Percentiles rank a stretch among this genome's conserved stretches.
These are phyloP conservation scores for Ursus arctos DNA, from an alignment of 2,113 vertebrate species.

Conservation along the genomic window DNA sequence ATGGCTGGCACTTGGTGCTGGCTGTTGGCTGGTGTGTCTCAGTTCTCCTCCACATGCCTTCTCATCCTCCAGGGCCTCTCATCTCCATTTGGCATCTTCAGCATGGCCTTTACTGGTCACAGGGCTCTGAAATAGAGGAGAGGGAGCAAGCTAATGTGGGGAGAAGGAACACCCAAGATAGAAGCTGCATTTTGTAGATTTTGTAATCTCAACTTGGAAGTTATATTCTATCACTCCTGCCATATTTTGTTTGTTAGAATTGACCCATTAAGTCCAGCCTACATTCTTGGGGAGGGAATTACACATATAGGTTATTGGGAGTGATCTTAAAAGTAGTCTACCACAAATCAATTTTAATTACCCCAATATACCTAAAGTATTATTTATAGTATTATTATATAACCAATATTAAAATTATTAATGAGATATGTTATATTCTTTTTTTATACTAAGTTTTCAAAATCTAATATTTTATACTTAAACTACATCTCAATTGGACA, in stretches of 20 bases:
- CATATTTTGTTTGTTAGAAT: not conserved
- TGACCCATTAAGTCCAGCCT: not conserved
- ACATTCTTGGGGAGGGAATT: not conserved
- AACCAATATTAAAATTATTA: conserved; percentile 7
- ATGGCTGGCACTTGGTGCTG: not conserved
- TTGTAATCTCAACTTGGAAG: not conserved
- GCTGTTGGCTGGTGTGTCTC: not conserved
- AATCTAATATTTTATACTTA: not conserved
- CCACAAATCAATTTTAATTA: not conserved
- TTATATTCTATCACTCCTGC: not conserved
- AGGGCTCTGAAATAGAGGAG: not conserved
- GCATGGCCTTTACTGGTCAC: not conserved
- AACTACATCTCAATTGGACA: not conserved
- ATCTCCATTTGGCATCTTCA: not conserved
- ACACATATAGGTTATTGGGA: not conserved
- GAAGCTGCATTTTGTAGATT: not conserved
- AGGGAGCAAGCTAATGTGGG: not conserved
- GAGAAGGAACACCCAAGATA: not conserved
- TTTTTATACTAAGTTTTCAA: not conserved
- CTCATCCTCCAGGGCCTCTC: not conserved
- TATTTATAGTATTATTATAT: not conserved
- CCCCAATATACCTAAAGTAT: not conserved
- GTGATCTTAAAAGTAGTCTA: not conserved
- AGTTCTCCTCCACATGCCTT: not conserved
- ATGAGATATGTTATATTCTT: not conserved